Percentiles rank a stretch among this genome's conserved stretches.
phyloP scores from a whole-genome alignment of 1,140 invertebrate genomes.

The Papilio aristodemus region DNA sequence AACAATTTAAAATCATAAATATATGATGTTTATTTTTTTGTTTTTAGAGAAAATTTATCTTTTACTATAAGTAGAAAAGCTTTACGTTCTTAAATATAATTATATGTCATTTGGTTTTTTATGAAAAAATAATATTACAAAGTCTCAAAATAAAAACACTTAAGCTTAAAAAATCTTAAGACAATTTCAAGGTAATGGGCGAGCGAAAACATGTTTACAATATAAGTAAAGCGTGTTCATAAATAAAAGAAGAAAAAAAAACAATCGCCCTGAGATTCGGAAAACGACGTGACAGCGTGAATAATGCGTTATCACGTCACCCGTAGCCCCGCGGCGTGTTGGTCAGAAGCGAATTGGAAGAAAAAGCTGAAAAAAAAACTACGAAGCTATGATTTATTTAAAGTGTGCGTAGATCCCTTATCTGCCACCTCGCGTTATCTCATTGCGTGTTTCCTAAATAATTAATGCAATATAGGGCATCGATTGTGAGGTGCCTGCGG shows the following conservation, averaged over 20 bases:
- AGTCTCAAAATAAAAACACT: neutral
- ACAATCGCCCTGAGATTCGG: conserved; percentile 45
- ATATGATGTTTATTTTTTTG: too few relatives aligned
- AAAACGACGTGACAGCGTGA: conserved; percentile 50
- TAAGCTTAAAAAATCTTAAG: neutral
- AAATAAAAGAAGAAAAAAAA: conserved; percentile 44
- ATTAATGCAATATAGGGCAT: conserved; percentile 81
- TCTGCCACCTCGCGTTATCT: conserved; percentile 79
- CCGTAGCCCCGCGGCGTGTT: conserved; percentile 14
- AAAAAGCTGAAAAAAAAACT: conserved; percentile 42
- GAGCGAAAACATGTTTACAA: conserved; percentile 41
- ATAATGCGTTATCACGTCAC: conserved; percentile 54
- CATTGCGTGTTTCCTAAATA: conserved; percentile 81
- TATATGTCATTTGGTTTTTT: too few relatives aligned
- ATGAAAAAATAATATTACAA: too few relatives aligned
- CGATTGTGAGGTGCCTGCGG: conserved; percentile 79
- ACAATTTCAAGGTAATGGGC: neutral
- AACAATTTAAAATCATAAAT: too few relatives aligned
- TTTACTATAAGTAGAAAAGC: too few relatives aligned
- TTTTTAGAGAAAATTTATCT: too few relatives aligned
- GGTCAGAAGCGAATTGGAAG: conserved; percentile 4
- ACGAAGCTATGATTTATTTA: conserved; percentile 73
- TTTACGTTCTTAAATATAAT: too few relatives aligned
- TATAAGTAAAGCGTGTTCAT: conserved; percentile 33
- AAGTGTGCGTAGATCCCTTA: conserved; percentile 70